phyloP scores from a whole-genome alignment of 2,797 vertebrate genomes.

The Masticophis lateralis region DNA sequence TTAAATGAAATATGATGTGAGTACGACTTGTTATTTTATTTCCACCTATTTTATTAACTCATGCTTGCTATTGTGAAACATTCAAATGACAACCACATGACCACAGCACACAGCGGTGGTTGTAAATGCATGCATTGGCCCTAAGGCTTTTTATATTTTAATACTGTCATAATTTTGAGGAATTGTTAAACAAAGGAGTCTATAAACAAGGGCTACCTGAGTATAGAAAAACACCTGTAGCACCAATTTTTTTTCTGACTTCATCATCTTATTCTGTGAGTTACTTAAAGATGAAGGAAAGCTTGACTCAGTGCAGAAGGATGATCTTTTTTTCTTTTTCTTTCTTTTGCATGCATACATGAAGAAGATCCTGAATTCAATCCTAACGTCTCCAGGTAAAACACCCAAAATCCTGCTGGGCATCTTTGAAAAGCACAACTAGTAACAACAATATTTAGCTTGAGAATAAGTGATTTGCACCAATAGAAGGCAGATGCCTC shows the following conservation, averaged over 20 bases:
- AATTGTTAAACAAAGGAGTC: neutral
- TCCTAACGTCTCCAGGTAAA: neutral
- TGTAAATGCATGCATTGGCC: neutral
- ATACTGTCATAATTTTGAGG: neutral
- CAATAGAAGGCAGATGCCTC: neutral
- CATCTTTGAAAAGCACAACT: neutral
- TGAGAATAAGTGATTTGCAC: neutral
- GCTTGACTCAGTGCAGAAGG: neutral
- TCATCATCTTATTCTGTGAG: neutral
- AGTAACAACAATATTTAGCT: neutral
- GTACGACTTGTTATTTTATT: neutral
- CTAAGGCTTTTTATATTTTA: neutral
- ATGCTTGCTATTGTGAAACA: neutral
- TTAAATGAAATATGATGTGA: neutral
- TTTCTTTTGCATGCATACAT: neutral
- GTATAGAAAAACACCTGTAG: neutral
- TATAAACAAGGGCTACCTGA: neutral
- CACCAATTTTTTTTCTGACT: neutral
- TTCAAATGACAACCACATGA: neutral
- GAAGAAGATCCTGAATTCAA: neutral
- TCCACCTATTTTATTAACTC: neutral
- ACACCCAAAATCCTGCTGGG: neutral
- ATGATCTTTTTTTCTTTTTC: neutral
- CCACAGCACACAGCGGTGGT: neutral
- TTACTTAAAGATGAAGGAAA: neutral